A percentile compares a stretch with the other conserved stretches of the same genome.
These are phyloP conservation scores for Leptothorax acervorum DNA, from an alignment of 2,888 invertebrate genomes.

Conservation along the genomic window DNA sequence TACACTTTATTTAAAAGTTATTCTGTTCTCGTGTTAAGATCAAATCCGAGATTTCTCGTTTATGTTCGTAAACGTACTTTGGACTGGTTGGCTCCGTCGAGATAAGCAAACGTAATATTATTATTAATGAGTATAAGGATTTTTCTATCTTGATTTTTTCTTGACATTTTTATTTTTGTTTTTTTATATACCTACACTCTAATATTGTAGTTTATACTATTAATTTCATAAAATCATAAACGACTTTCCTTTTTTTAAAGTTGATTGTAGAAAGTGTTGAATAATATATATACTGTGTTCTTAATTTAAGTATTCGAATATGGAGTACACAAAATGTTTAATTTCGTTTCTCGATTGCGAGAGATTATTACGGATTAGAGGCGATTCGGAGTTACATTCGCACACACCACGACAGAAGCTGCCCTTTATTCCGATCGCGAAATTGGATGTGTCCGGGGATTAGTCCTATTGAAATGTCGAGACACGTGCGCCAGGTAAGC, in stretches of 20 bases:
- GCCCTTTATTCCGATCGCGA: not conserved
- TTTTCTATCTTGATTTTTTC: not conserved
- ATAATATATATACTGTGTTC: not conserved
- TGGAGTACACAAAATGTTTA: not conserved
- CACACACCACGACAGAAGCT: not conserved
- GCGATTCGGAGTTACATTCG: not conserved
- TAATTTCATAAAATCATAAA: not conserved
- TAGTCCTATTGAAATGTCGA: conserved; percentile 22
- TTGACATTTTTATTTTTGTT: too few relatives aligned
- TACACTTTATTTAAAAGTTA: not conserved
- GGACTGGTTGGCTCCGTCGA: not conserved
- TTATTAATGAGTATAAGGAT: not conserved
- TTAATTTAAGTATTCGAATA: too few relatives aligned
- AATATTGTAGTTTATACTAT: not conserved
- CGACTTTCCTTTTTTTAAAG: not conserved
- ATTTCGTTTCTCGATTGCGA: not conserved
- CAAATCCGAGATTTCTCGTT: not conserved
- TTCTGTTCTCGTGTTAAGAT: not conserved
- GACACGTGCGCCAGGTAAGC: conserved; percentile 38
- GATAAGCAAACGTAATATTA: not conserved
- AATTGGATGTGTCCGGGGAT: conserved; percentile 23
- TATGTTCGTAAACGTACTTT: not conserved
- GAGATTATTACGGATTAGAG: not conserved
- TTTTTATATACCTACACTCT: not conserved
- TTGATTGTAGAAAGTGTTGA: not conserved